Evolutionary conservation across 2,888 invertebrate genomes (phyloP), one percentile per base, ranked within the genome.

Genomic region (Epinotia demarniana): DNA sequence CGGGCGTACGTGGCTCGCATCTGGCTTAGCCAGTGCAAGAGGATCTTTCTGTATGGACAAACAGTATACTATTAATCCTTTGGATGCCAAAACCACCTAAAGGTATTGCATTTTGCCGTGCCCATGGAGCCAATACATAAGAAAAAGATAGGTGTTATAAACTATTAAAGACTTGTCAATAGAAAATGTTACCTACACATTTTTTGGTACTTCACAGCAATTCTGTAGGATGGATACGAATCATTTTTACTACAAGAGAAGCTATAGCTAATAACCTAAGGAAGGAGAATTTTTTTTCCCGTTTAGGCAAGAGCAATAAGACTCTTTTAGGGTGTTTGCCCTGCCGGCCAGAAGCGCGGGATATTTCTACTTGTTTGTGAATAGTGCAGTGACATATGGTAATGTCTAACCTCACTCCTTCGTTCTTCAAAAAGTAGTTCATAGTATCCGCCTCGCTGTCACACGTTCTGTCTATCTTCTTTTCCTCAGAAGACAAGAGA

Each of bases 361-460:
- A 12, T 9, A 13, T 49, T 49, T 1, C 9, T 2, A 23, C 13
- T 46, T 64, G 27, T 16, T 27, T 61, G 33, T 46, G n/a, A 57
- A 58, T 27, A 61, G 60, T 19, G 9, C 18, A 55, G 19, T 33
- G 33, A 55, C 12, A n/a, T n/a, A 43, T 58, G 13, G 49, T 39
- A 63, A 57, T 18, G 46, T 81, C 86, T 79, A 77, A 92, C 93
- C 88, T 86, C 49, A 93, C 85, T 71, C 92, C 92, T 79, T 89
- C 87, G 76, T 91, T 90, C n/a, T 85, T 88, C 74, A 83, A 86
- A 80, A 92, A 91, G 80, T 93, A 92, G 63, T 79, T 86, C 88
- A 93, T 91, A 0, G 92, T 92, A 33, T 92, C 92, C 12, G 91
- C 82, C 78, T 92, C 92, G 73, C 81, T 86, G 57, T 92, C 92